Percentiles rank a stretch among this genome's conserved stretches.
Evolutionary conservation across 2,888 invertebrate genomes (phyloP).

Genomic region (Pristionchus exspectatus): DNA sequence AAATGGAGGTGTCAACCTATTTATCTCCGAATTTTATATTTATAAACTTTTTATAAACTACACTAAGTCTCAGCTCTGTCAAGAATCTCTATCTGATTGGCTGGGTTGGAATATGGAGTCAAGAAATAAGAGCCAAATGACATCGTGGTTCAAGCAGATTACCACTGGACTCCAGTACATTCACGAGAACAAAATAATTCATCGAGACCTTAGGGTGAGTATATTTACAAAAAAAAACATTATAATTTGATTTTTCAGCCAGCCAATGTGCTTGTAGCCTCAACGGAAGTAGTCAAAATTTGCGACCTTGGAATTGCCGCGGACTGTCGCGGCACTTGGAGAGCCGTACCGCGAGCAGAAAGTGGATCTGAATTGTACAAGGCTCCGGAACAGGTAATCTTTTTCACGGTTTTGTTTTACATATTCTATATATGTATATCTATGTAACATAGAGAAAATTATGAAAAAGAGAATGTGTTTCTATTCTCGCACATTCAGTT

Average conservation of each 20-base stretch:
- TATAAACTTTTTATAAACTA: too few relatives aligned
- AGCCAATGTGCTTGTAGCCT: neutral
- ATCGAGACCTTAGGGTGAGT: neutral
- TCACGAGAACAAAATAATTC: neutral
- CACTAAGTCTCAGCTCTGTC: neutral
- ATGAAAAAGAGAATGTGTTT: neutral
- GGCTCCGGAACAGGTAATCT: conserved; percentile 7
- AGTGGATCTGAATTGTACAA: neutral
- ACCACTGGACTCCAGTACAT: neutral
- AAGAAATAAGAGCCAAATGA: neutral
- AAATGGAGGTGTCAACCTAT: neutral
- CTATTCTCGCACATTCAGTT: neutral
- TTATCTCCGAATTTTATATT: too few relatives aligned
- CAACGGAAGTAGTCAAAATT: neutral
- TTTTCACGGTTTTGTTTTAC: too few relatives aligned
- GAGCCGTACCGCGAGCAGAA: neutral
- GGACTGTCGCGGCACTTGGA: neutral
- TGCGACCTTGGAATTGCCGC: neutral
- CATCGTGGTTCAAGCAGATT: neutral
- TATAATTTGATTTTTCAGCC: too few relatives aligned
- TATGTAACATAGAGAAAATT: too few relatives aligned
- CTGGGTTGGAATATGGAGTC: neutral
- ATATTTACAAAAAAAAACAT: too few relatives aligned
- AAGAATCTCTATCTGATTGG: neutral
- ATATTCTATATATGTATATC: too few relatives aligned